Base-by-base conservation (phyloP, 2,797 vertebrate species). In the Brachyalestes nurse region DNA sequence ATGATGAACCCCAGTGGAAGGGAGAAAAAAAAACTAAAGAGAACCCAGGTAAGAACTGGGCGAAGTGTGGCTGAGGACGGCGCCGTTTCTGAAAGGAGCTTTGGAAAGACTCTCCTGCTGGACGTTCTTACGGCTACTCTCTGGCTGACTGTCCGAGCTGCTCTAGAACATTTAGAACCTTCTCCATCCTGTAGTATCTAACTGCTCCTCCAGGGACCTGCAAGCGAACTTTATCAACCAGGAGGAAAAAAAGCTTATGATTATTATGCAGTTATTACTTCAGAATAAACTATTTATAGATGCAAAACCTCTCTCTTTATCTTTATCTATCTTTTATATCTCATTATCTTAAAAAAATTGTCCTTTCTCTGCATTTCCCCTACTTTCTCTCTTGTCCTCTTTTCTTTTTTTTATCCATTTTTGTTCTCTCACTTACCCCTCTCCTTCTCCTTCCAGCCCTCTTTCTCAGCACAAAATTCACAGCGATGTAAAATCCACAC, bases 251-350 rank as follows among this genome's bases (percentile, higher is more conserved):
- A 49, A 25, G n/a, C n/a, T n/a, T n/a, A 42, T 42, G 40, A 42
- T 28, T 78, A 51, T 61, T 71, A 84, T 78, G 84, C 89, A 88
- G 83, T 81, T 85, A 90, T 86, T 87, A 87, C 55, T 80, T 72
- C 88, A 91, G 89, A 89, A 90, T 87, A 93, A 93, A 93, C 91
- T 94, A 94, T 94, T 94, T 94, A 94, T 94, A 91, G 77, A 93
- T 87, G 62, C 89, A 53, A 91, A 90, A 78, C 86, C 78, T 79
- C 82, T 75, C 38, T 78, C 70, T 79, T 19, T 71, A 21, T 45
- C 57, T 79, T 42, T 75, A 64, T 42, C 47, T 73, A 49, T 71
- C 73, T 62, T 82, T 85, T 42, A 4, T 42, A 42, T 42, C 4
- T 42, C 40, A 4, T 42, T 42, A 42, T 42, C 8, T 42, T 42